Evolutionary conservation across 2,888 invertebrate genomes (phyloP).

Genomic region (Volucella bombylans): DNA sequence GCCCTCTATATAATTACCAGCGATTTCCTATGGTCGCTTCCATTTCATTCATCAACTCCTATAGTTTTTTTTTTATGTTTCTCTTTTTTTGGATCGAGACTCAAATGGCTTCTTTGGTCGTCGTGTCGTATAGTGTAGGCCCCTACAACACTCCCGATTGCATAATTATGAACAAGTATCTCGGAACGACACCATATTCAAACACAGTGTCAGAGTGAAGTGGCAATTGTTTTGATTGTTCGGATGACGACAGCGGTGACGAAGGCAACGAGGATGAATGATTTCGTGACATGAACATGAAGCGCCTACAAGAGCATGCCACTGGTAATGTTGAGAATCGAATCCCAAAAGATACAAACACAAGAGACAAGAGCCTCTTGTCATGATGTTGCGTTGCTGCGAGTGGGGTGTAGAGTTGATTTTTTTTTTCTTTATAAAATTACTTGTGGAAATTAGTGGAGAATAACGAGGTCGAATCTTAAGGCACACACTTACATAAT

Average conservation of each 20-base stretch:
- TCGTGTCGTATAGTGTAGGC: slow-evolving; percentile 14
- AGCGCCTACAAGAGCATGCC: slow-evolving; percentile 28
- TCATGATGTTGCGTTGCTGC: slow-evolving; percentile 30
- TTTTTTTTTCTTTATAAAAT: slow-evolving; percentile 5
- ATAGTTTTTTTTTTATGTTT: slow-evolving; percentile 37
- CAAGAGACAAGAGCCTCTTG: slow-evolving; percentile 42
- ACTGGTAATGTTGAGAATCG: slow-evolving; percentile 34
- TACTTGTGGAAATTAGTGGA: slow-evolving; percentile 35
- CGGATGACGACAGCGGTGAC: slow-evolving; percentile 39
- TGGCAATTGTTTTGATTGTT: slow-evolving; percentile 65
- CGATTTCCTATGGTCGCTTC: slow-evolving; percentile 60
- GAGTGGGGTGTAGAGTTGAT: slow-evolving; percentile 6
- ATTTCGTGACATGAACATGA: slow-evolving; percentile 63
- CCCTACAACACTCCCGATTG: slow-evolving; percentile 32
- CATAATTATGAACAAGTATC: slow-evolving; percentile 22
- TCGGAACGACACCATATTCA: slow-evolving; percentile 33
- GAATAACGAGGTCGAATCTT: slow-evolving; percentile 59
- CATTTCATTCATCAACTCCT: slow-evolving; percentile 36
- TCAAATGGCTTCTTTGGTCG: slow-evolving; percentile 45
- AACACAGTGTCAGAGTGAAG: slow-evolving; percentile 51
- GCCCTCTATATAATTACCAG: slow-evolving; percentile 51
- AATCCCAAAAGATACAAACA: slow-evolving; percentile 5
- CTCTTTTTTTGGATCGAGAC: not conserved
- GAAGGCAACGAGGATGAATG: slow-evolving; percentile 51
- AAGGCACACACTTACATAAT: slow-evolving; percentile 52